phyloP scores from a whole-genome alignment of 92 coral and sea anemone species.

The Palythoa caribaeorum region DNA sequence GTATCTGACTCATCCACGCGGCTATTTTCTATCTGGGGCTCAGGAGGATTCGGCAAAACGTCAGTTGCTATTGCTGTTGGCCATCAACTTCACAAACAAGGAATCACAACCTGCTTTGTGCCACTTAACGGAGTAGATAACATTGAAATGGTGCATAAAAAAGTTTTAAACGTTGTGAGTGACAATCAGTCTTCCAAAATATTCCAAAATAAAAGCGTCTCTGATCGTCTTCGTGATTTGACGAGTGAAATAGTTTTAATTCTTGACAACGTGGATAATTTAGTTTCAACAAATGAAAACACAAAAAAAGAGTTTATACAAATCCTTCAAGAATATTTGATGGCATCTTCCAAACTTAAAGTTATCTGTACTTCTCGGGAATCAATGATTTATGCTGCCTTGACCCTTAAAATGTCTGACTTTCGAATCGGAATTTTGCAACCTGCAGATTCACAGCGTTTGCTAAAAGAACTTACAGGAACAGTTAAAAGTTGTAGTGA shows the following conservation, averaged over 20 bases:
- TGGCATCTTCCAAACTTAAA: neutral
- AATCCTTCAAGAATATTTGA: neutral
- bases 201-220: neutral
- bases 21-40: neutral
- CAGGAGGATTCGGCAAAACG: constrained; percentile 21
- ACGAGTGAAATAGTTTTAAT: neutral
- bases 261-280: constrained; percentile 17
- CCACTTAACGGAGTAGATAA: constrained; percentile 1
- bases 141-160: neutral
- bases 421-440: neutral
- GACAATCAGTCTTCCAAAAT: neutral
- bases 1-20: neutral
- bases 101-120: constrained; percentile 24
- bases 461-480: neutral
- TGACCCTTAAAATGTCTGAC: neutral
- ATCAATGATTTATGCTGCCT: neutral
- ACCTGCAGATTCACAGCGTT: neutral
- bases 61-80: constrained; percentile 20
- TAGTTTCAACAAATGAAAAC: neutral
- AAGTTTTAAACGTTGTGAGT: neutral
- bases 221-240: neutral
- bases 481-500: neutral
- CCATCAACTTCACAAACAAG: constrained; percentile 28
- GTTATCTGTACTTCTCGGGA: constrained; percentile 27
- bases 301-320: neutral